Percentiles rank a stretch among this genome's conserved stretches.
phyloP scores from a whole-genome alignment of 2,888 invertebrate species.

The Kuschelorhynchus macadamiae region DNA sequence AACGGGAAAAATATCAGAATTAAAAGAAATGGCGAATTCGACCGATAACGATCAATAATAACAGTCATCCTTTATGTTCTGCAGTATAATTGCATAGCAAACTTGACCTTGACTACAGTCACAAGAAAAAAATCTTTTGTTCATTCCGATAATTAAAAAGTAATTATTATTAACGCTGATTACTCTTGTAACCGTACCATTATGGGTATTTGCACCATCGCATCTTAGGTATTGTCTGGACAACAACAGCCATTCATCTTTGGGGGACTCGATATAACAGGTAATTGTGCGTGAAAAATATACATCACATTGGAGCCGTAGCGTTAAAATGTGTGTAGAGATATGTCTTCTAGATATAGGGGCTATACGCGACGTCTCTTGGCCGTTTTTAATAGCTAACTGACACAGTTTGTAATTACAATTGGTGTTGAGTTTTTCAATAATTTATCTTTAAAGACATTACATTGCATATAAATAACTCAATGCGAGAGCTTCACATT shows the following conservation, averaged over 20 bases:
- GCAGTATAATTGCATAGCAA: constrained; percentile 28
- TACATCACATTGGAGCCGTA: constrained; percentile 26
- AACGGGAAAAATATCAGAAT: no score
- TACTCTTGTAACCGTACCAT: constrained; percentile 39
- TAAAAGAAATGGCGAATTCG: constrained; percentile 5
- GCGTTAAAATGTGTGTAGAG: constrained; percentile 28
- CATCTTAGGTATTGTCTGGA: constrained; percentile 34
- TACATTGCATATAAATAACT: no score
- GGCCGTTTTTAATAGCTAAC: constrained; percentile 19
- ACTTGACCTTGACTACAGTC: constrained; percentile 33
- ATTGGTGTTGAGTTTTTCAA: not conserved
- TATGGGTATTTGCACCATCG: constrained; percentile 22
- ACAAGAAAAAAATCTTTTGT: constrained; percentile 34
- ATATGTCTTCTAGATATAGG: constrained; percentile 16
- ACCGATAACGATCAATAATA: constrained; percentile 27
- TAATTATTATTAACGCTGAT: constrained; percentile 42
- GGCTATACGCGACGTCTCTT: constrained; percentile 22
- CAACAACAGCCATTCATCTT: constrained; percentile 42
- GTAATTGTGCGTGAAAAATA: constrained; percentile 40
- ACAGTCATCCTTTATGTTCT: constrained; percentile 25
- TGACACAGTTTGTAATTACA: constrained; percentile 12
- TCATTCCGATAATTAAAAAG: constrained; percentile 42
- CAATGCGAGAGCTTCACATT: no score
- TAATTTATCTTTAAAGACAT: not conserved
- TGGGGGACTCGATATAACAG: constrained; percentile 27